Base-by-base conservation (phyloP, 2,888 invertebrate species). In the Syrphus vitripennis region DNA sequence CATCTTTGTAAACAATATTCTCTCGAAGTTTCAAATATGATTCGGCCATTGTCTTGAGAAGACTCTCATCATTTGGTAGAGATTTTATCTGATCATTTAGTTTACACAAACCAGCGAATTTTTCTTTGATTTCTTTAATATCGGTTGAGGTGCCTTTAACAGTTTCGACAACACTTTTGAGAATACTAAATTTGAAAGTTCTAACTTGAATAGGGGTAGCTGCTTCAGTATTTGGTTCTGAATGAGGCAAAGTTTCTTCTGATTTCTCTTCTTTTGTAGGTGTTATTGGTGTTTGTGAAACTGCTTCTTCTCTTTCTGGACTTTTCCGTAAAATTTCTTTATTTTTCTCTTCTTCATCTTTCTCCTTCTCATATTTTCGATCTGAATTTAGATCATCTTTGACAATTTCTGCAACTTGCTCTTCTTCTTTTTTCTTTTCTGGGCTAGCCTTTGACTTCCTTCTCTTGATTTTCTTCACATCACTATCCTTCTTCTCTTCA, bases 391-490 rank as follows among this genome's bases (percentile, higher is more conserved):
- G 3, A 21, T 55, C 48, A 29, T 34, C 31, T 16, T 71, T 42
- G 10, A 16, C 16, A 16, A 16, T 16, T 3, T 67, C 45, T 9
- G 2, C 26, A 37, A 19, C 29, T 9, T 34, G 14, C n/a, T 34
- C 48, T 3, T 14, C 19, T 26, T 59, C 57, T 16, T 69, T 78
- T 4, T 70, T 65, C 42, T 53, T 72, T 50, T 70, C 75, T 6
- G 79, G 63, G 14, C 75, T 83, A 4, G 34, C 4, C n/a, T 70
- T 76, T 9, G 83, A 75, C 16, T 80, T 75, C 10, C 59, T 80
- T 10, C 65, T 55, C n/a, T 53, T 48, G 5, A 55, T 0, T 19
- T 59, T 78, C 42, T 37, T 78, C 3, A 2, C 4, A 19, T 29
- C 70, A 6, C 12, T 59, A 3, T 21, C 31, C 1, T 63, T 53